Percentiles rank a stretch among this genome's conserved stretches.
Evolutionary conservation across 2,113 vertebrate genomes (phyloP).

Genomic region (zebrafish (Danio rerio)): GRCz12tu NC_133186.1:37320001-37320500

Average conservation of each 20-base stretch:
- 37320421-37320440: not conserved
- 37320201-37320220: not conserved
- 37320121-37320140: too few relatives aligned
- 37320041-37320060: too few relatives aligned
- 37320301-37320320: not conserved
- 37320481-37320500: not conserved
- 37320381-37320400: not conserved
- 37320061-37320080: too few relatives aligned
- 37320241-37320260: slow-evolving; percentile 20
- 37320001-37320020: too few relatives aligned
- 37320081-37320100: too few relatives aligned
- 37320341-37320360: not conserved
- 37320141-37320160: not conserved
- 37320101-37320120: too few relatives aligned
- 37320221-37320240: not conserved
- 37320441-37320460: not conserved
- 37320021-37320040: too few relatives aligned
- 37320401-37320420: not conserved
- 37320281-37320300: not conserved
- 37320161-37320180: not conserved
- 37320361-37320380: not conserved
- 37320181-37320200: not conserved
- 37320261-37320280: slow-evolving; percentile 35
- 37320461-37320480: not conserved
- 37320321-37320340: not conserved